Base-by-base conservation (phyloP, 1,140 invertebrate species). In the Aphaenogaster rudis region DNA sequence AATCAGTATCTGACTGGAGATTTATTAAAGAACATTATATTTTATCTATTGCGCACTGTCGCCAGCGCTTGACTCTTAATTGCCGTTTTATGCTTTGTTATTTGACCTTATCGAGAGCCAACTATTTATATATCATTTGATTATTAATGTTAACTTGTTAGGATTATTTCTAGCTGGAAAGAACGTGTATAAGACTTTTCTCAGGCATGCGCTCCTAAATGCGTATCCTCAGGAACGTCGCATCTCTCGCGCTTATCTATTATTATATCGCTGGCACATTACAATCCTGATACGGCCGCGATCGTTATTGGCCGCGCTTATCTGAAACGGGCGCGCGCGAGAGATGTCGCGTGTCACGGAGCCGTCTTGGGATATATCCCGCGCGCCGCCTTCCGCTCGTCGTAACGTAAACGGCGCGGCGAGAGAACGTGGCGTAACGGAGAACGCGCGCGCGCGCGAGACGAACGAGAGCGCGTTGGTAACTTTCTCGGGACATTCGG, bases 401-500 rank as follows among this genome's bases (percentile, higher is more conserved):
- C 76, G 63, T 52, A 80, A 57, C 78, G 21, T 71, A 71, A 71
- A 81, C 45, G 33, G n/a, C 77, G 61, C 45, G 15, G 48, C 13
- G 52, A 81, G 48, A 64, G 52, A 67, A 67, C 45, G 63, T 67
- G 77, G 63, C 77, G 78, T 69, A 81, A 81, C 50, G 59, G 50
- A 57, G 66, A 64, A 79, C 9, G 77, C 63, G 36, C 63, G 64
- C 63, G 64, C 61, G 15, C 21, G 59, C 11, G 28, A 48, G 28
- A 78, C 61, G 77, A 69, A 71, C 78, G 66, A 42, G 50, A 81
- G 50, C 48, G 52, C 66, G n/a, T 80, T 57, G 42, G 64, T 45
- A 63, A 81, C 64, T 71, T 71, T 81, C 66, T 71, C 66, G 66
- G 42, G 42, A 63, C 42, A 63, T 71, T 81, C 64, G n/a, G 52